A percentile compares a stretch with the other conserved stretches of the same genome.
Conservation (phyloP, 2,113 vertebrate genomes). For the Ceyx cyanopectus region DNA sequence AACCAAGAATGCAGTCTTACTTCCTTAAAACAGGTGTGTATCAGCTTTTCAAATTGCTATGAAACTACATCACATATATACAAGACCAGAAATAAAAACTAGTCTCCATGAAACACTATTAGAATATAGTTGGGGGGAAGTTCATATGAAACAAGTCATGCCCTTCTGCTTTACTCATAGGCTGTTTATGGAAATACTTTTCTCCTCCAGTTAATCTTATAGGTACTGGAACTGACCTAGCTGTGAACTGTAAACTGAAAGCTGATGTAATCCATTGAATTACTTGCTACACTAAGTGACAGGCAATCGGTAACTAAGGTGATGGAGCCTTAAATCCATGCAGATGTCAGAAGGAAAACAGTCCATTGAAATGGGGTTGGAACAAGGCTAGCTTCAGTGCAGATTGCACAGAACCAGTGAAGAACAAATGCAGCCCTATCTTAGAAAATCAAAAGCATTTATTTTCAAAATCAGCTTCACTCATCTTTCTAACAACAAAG, state of each 20-base stretch:
- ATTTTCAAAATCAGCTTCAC: background rate
- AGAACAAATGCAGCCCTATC: background rate
- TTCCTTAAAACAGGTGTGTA: background rate
- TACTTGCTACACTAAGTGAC: background rate
- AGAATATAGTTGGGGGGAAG: background rate
- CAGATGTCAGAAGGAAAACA: background rate
- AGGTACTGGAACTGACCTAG: background rate
- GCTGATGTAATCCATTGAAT: background rate
- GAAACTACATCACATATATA: background rate
- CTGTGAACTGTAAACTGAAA: conserved; percentile 1
- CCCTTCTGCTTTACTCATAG: background rate
- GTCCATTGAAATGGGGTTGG: accelerated
- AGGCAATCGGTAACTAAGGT: background rate
- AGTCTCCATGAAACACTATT: background rate
- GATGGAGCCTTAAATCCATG: background rate
- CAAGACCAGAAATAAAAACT: background rate
- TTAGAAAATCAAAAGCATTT: background rate
- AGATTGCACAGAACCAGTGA: background rate
- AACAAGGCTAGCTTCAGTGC: background rate
- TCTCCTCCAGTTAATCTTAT: conserved; percentile 7
- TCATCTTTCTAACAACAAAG: background rate
- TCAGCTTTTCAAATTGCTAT: background rate
- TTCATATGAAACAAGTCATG: background rate
- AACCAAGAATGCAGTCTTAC: background rate
- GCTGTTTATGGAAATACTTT: conserved; percentile 1